Conservation (phyloP, 2,113 vertebrate genomes). For the Meriones unguiculatus region DNA sequence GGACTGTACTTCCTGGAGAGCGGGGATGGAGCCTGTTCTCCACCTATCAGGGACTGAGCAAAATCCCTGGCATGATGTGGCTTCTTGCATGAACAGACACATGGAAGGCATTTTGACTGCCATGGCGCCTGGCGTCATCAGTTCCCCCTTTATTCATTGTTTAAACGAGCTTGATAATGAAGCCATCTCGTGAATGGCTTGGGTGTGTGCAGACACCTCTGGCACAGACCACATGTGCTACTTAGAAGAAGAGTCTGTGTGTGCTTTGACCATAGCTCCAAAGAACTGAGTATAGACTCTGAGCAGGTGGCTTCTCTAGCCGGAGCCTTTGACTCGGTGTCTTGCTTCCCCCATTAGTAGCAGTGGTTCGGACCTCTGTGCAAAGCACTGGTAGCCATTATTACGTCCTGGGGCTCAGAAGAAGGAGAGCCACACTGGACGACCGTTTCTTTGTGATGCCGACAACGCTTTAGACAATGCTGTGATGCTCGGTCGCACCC, state of each 20-base stretch:
- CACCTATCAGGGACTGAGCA: neutral
- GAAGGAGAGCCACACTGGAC: constrained; percentile 71
- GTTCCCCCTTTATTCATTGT: neutral
- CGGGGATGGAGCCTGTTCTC: neutral
- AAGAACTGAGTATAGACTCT: neutral
- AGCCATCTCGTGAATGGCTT: neutral
- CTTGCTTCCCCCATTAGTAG: constrained; percentile 55
- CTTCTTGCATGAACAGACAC: neutral
- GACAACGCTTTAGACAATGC: constrained; percentile 86
- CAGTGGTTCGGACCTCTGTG: neutral
- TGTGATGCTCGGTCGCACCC: constrained; percentile 84
- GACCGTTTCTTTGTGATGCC: constrained; percentile 79
- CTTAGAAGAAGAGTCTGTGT: neutral
- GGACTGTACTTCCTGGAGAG: neutral
- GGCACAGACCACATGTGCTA: neutral
- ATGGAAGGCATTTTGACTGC: neutral
- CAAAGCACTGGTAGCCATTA: neutral
- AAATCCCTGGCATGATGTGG: neutral
- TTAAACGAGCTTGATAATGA: neutral
- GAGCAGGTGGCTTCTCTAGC: neutral
- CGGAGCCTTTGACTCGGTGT: constrained; percentile 49
- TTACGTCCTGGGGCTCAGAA: constrained; percentile 65
- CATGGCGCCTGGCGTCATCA: neutral
- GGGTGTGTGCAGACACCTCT: neutral
- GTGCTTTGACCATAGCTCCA: neutral